A percentile compares a stretch with the other conserved stretches of the same genome.
phyloP scores from a whole-genome alignment of 1,140 invertebrate genomes.

The Idris sp. region DNA sequence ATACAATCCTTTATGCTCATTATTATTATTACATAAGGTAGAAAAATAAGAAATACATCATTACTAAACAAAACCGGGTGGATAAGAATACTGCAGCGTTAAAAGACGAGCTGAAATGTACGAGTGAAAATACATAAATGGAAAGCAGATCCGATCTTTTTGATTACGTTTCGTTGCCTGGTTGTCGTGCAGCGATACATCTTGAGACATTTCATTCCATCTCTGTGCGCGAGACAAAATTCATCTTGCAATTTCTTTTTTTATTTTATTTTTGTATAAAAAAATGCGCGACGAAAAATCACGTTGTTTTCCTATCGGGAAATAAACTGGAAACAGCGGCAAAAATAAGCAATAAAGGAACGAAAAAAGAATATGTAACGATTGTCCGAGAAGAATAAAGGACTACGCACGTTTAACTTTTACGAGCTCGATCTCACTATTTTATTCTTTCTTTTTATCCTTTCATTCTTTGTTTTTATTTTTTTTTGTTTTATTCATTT shows the following conservation, averaged over 20 bases:
- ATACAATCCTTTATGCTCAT: no score
- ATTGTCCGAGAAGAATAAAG: slow-evolving; percentile 55
- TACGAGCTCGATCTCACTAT: slow-evolving; percentile 37
- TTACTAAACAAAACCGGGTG: slow-evolving; percentile 21
- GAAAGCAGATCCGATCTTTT: slow-evolving; percentile 31
- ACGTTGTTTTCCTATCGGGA: slow-evolving; percentile 19
- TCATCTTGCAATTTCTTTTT: slow-evolving; percentile 32
- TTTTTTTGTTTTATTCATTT: no score
- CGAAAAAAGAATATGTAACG: slow-evolving; percentile 54
- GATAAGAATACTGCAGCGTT: slow-evolving; percentile 18
- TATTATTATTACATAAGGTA: slow-evolving; percentile 26
- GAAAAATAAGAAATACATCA: slow-evolving; percentile 29
- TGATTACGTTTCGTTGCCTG: slow-evolving; percentile 42
- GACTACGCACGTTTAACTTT: slow-evolving; percentile 48
- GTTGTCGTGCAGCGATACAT: slow-evolving; percentile 32
- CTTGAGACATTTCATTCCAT: slow-evolving; percentile 52
- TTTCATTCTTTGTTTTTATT: no score
- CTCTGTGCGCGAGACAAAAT: slow-evolving; percentile 29
- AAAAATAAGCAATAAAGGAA: slow-evolving; percentile 49
- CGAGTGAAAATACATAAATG: slow-evolving; percentile 43
- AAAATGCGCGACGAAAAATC: slow-evolving; percentile 42
- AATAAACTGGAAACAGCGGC: slow-evolving; percentile 35
- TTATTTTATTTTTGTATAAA: no score
- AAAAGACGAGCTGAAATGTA: slow-evolving; percentile 17
- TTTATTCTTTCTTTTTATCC: slow-evolving; percentile 6